Conservation (phyloP, 1,140 invertebrate species). For the Drosophila equinoxialis region DNA sequence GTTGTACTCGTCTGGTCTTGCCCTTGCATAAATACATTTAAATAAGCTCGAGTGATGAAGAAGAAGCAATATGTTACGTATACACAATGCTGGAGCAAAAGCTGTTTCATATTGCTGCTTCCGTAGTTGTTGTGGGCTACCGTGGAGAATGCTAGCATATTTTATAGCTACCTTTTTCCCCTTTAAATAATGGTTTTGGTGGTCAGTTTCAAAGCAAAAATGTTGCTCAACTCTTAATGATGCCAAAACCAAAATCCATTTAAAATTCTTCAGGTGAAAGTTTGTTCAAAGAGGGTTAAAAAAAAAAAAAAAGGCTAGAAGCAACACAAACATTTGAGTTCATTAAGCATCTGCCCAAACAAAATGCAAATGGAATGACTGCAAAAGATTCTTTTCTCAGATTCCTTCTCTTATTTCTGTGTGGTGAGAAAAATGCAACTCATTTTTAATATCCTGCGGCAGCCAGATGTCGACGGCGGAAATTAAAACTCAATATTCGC, state of each 20-base stretch:
- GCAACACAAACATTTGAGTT: slow-evolving; percentile 58
- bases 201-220: slow-evolving; percentile 43
- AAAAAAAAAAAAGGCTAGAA: slow-evolving; percentile 26
- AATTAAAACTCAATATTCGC: slow-evolving; percentile 81
- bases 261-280: slow-evolving; percentile 1
- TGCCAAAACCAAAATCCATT: slow-evolving; percentile 1
- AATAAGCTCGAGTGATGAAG: slow-evolving; percentile 49
- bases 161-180: slow-evolving; percentile 57
- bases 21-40: slow-evolving; percentile 78
- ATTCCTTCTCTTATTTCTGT: slow-evolving; percentile 1
- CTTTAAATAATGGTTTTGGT: slow-evolving; percentile 77
- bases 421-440: slow-evolving; percentile 58
- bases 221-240: slow-evolving; percentile 58
- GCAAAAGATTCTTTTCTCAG: slow-evolving; percentile 42
- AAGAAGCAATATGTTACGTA: slow-evolving; percentile 74
- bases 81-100: slow-evolving; percentile 57
- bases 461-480: slow-evolving; percentile 68
- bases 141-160: slow-evolving; percentile 61
- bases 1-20: slow-evolving; percentile 29
- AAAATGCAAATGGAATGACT: slow-evolving; percentile 60
- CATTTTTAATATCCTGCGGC: slow-evolving; percentile 79
- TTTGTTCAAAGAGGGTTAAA: not conserved
- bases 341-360: slow-evolving; percentile 58
- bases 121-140: slow-evolving; percentile 51
- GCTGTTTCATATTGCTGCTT: slow-evolving; percentile 29